Conservation (phyloP, 2,888 invertebrate species). For the Pseudococcus longispinus region DNA sequence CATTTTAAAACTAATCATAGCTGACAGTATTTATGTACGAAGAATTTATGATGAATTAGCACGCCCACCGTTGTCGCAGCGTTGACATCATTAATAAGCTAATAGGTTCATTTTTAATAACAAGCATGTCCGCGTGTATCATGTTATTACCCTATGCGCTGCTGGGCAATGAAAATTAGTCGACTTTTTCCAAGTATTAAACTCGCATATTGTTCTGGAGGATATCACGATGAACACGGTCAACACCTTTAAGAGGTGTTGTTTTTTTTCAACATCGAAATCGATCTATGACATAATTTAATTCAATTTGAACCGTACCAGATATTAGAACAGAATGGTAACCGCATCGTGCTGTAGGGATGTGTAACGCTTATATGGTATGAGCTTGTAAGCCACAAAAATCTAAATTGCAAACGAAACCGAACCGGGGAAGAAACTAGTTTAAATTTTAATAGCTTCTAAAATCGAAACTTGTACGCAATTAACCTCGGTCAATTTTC, state of each 20-base stretch:
- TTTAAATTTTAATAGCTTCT: slow-evolving; percentile 38
- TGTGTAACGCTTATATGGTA: not conserved
- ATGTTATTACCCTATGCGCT: not conserved
- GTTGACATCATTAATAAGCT: slow-evolving; percentile 44
- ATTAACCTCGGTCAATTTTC: slow-evolving; percentile 38
- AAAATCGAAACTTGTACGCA: slow-evolving; percentile 45
- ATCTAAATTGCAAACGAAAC: slow-evolving; percentile 37
- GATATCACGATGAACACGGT: slow-evolving; percentile 23
- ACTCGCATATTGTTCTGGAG: slow-evolving; percentile 2
- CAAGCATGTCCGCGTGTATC: not conserved
- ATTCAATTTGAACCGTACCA: slow-evolving; percentile 33
- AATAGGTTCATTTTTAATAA: slow-evolving; percentile 44
- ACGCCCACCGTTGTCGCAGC: slow-evolving; percentile 8
- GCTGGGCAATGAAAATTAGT: slow-evolving; percentile 1
- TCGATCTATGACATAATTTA: slow-evolving; percentile 37
- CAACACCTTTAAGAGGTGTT: not conserved
- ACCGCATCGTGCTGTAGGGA: slow-evolving; percentile 13
- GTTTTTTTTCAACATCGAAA: not conserved
- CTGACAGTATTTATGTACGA: not conserved
- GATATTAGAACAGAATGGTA: not conserved
- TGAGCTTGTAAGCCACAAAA: slow-evolving; percentile 28
- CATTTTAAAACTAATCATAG: slow-evolving; percentile 32
- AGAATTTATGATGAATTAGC: slow-evolving; percentile 32
- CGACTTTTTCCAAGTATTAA: not conserved
- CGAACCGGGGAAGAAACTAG: slow-evolving; percentile 11